Percentiles rank a stretch among this genome's conserved stretches.
Evolutionary conservation across 2,113 vertebrate genomes (phyloP).

Genomic region (Vimba vimba): DNA sequence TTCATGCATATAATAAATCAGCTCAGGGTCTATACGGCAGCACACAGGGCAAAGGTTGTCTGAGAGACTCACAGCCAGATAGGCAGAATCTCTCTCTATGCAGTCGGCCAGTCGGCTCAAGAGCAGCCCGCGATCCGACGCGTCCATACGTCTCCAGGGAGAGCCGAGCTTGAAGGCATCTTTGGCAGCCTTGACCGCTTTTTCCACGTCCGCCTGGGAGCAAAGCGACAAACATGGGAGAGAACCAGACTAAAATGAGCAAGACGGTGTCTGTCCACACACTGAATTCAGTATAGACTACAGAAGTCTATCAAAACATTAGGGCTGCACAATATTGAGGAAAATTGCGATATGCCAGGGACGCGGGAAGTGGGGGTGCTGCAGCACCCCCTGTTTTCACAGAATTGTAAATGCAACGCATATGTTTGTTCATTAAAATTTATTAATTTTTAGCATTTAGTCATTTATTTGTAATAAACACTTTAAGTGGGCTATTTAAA

Average conservation of each 20-base stretch:
- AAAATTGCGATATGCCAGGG: too few relatives aligned
- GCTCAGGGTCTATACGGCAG: background rate
- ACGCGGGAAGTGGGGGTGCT: too few relatives aligned
- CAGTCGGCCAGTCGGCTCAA: slow-evolving; percentile 86
- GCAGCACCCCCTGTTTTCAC: too few relatives aligned
- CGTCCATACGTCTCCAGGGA: slow-evolving; percentile 93
- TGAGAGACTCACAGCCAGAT: slow-evolving; percentile 84
- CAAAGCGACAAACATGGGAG: background rate
- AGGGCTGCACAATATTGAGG: too few relatives aligned
- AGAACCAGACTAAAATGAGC: background rate
- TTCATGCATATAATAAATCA: background rate
- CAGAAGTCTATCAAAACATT: too few relatives aligned
- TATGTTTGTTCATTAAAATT: too few relatives aligned
- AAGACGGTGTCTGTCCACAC: too few relatives aligned
- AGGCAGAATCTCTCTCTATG: slow-evolving; percentile 89
- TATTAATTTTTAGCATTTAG: too few relatives aligned
- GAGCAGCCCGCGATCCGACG: slow-evolving; percentile 86
- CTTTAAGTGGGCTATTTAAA: too few relatives aligned
- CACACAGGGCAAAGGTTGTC: background rate
- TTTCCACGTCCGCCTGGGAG: slow-evolving; percentile 88
- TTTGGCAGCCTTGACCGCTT: slow-evolving; percentile 86
- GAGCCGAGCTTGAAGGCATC: slow-evolving; percentile 90
- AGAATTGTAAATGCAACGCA: too few relatives aligned
- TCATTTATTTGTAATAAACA: too few relatives aligned
- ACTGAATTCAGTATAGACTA: too few relatives aligned